A percentile compares a stretch with the other conserved stretches of the same genome.
These are phyloP conservation scores for Pollenia griseotomentosa DNA, from an alignment of 2,888 invertebrate species.

Conservation along the genomic window DNA sequence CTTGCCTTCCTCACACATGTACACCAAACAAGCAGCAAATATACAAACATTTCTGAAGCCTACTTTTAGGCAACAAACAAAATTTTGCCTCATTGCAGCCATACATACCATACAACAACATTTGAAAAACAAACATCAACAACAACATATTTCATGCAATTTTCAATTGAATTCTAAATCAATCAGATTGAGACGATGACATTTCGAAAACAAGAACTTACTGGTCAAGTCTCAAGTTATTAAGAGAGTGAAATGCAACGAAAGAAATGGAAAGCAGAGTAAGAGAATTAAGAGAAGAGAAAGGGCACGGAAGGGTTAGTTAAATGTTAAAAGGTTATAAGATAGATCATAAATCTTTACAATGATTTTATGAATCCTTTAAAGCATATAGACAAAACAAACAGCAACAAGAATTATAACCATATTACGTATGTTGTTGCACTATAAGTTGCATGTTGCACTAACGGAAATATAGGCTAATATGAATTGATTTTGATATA, in stretches of 20 bases:
- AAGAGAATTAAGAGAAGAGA: background rate
- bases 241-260: background rate
- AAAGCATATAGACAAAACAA: constrained; percentile 51
- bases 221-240: constrained; percentile 37
- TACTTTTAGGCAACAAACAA: constrained; percentile 20
- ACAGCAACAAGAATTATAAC: constrained; percentile 45
- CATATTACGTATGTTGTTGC: constrained; percentile 4
- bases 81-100: constrained; percentile 1
- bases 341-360: constrained; percentile 75
- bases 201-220: constrained; percentile 58
- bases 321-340: constrained; percentile 59
- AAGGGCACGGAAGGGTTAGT: background rate
- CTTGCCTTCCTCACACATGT: constrained; percentile 58
- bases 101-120: background rate
- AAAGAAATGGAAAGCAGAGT: background rate
- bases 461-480: constrained; percentile 76
- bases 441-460: constrained; percentile 41
- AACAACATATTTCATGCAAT: constrained; percentile 82
- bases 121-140: constrained; percentile 75
- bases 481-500: constrained; percentile 83
- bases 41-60: constrained; percentile 2
- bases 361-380: constrained; percentile 66
- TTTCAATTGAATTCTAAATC: constrained; percentile 84
- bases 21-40: background rate
- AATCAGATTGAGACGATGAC: constrained; percentile 81